Base-by-base conservation (phyloP, 1,140 invertebrate species). In the Brachionus calyciflorus region DNA sequence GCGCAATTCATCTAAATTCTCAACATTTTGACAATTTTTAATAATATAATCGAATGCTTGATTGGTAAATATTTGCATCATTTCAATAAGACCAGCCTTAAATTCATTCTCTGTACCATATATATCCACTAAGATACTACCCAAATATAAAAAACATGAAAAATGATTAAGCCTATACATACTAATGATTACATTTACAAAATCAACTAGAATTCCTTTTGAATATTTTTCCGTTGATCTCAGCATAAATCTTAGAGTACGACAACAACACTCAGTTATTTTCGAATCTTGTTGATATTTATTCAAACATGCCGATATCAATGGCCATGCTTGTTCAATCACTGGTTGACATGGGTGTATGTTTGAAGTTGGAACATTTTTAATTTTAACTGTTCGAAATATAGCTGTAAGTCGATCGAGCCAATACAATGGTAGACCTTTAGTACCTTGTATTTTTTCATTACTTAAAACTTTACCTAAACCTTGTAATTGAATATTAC, bases 61-160 rank as follows among this genome's bases (percentile, higher is more conserved):
- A 40, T 75, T 41, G 24, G 48, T 77, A 65, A 63, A 46, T 3
- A 87, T 86, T 79, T 87, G 82, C 79, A 97, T 84, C 92, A 98
- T 94, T 78, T 90, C 88, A 37, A 96, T 82, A 2, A 97, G 86
- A 10, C 90, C 91, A 21, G 87, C 81, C 7, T 91, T 88, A 82
- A 91, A 93, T 5, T 87, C 87, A 0, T 86, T 82, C 80, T 91
- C 89, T 1, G 84, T 83, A 1, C 90, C 92, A 83, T 94, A 96
- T 85, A 96, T 94, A 85, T 98, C 94, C 10, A 97, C 94, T 49
- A 99, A 85, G 81, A 99, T 94, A 79, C 92, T 94, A 6, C 92
- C 92, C 60, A 98, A 87, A 82, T 98, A 98, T 2, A 98, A 88
- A 82, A 96, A 93, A 85, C 94, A 97, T 65, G 93, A 95, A 85